phyloP scores from a whole-genome alignment of 2,797 vertebrate species.

The Acanthiza pusilla region DNA sequence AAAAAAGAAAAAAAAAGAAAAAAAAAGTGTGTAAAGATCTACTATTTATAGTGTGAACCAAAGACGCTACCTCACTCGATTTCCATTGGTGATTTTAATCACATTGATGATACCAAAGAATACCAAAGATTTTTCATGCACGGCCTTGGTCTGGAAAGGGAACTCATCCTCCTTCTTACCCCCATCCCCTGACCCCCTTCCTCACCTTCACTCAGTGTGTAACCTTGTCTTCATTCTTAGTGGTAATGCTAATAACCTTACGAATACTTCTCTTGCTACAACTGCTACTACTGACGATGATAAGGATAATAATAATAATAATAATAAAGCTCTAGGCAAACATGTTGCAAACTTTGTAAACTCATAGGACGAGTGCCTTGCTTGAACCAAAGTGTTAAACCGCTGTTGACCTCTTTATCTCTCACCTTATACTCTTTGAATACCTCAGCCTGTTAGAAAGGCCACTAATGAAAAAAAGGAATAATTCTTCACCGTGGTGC shows the following conservation, averaged over 20 bases:
- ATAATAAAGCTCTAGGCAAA: conserved; percentile 80
- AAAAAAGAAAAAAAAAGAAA: conserved; percentile 40
- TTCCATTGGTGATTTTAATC: conserved; percentile 99
- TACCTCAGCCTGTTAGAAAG: conserved; percentile 99
- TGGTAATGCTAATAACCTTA: conserved; percentile 67
- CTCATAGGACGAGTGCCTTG: conserved; percentile 99
- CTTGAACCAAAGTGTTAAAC: conserved; percentile 99
- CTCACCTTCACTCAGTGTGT: conserved; percentile 75
- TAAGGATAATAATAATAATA: conserved; percentile 61
- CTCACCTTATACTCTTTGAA: conserved; percentile 96
- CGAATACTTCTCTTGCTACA: conserved; percentile 60
- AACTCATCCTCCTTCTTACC: conserved; percentile 77
- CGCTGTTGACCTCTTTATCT: conserved; percentile 93
- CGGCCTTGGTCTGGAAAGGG: conserved; percentile 88
- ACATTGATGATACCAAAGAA: conserved; percentile 99
- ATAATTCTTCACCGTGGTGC: conserved; percentile 94
- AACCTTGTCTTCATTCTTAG: conserved; percentile 76
- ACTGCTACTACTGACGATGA: conserved; percentile 50
- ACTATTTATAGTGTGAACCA: conserved; percentile 99
- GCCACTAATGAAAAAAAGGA: conserved; percentile 91
- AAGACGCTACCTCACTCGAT: conserved; percentile 99
- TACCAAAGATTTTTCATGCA: conserved; percentile 97
- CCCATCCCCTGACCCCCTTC: conserved; percentile 34
- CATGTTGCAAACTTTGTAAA: conserved; percentile 93
- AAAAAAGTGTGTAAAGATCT: conserved; percentile 85